Evolutionary conservation across 2,113 vertebrate genomes (phyloP).

Genomic region (Alexandromys fortis): DNA sequence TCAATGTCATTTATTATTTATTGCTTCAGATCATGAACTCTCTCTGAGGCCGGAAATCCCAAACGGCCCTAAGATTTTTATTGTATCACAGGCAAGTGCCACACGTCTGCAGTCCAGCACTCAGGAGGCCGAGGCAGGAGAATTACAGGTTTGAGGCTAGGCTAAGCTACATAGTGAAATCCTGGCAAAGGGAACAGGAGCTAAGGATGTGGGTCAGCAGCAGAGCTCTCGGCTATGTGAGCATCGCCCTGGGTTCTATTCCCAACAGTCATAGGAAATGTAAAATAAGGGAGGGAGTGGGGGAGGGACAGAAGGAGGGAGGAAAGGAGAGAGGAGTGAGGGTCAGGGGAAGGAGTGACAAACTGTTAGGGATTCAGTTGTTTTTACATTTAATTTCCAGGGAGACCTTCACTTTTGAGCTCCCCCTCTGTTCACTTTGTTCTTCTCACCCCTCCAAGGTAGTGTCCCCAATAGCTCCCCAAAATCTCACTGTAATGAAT

Average conservation of each 20-base stretch:
- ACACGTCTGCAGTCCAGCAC: neutral
- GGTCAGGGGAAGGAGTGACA: neutral
- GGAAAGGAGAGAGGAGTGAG: fast-evolving
- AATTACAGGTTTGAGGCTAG: no score
- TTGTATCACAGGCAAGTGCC: neutral
- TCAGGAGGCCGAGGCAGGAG: neutral
- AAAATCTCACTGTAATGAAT: neutral
- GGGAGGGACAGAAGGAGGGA: neutral
- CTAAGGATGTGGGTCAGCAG: no score
- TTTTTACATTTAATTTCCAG: neutral
- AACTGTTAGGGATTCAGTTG: neutral
- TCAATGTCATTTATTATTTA: neutral
- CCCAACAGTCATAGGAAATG: neutral
- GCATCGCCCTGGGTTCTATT: neutral
- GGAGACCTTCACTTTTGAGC: neutral
- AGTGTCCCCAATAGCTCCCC: no score
- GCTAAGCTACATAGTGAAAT: neutral
- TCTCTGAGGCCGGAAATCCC: conserved; percentile 42
- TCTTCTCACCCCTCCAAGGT: neutral
- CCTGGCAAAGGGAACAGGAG: neutral
- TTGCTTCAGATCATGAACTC: neutral
- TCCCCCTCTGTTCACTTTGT: neutral
- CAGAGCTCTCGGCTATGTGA: no score
- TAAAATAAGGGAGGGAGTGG: neutral
- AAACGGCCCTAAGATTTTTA: neutral